These are phyloP conservation scores for Ariolimax columbianus DNA, from an alignment of 2,888 invertebrate genomes.

Conservation along the genomic window DNA sequence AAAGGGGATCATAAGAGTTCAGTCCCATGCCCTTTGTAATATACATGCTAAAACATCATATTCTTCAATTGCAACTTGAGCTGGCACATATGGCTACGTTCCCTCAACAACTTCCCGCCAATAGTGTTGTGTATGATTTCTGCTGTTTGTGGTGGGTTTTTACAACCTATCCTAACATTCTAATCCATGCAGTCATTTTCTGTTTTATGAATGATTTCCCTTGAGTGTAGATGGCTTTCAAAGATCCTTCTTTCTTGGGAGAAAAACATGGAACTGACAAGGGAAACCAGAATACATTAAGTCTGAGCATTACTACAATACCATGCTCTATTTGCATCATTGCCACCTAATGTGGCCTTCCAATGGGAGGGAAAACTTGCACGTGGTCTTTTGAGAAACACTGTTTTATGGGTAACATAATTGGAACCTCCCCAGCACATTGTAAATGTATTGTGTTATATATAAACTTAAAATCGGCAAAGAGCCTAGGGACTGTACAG, in stretches of 20 bases:
- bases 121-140: not conserved
- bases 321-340: slow-evolving; percentile 16
- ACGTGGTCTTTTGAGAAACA: slow-evolving; percentile 6
- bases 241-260: not conserved
- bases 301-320: not conserved
- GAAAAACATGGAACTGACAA: not conserved
- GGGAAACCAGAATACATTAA: slow-evolving; percentile 33
- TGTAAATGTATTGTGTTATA: not conserved
- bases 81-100: not conserved
- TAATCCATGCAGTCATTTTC: slow-evolving; percentile 32
- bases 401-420: slow-evolving; percentile 4
- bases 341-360: slow-evolving; percentile 3
- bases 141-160: not conserved
- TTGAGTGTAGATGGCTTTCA: slow-evolving; percentile 22
- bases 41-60: too few species aligned
- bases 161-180: slow-evolving; percentile 12
- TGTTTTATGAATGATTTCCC: slow-evolving; percentile 43
- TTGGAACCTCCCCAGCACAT: not conserved
- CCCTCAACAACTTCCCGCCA: not conserved
- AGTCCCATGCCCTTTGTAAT: too few species aligned
- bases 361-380: not conserved
- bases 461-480: not conserved
- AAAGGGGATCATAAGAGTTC: too few species aligned
- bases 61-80: not conserved
- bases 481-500: not conserved